phyloP scores from a whole-genome alignment of 92 coral and sea anemone species.

The Porites evermanni region DNA sequence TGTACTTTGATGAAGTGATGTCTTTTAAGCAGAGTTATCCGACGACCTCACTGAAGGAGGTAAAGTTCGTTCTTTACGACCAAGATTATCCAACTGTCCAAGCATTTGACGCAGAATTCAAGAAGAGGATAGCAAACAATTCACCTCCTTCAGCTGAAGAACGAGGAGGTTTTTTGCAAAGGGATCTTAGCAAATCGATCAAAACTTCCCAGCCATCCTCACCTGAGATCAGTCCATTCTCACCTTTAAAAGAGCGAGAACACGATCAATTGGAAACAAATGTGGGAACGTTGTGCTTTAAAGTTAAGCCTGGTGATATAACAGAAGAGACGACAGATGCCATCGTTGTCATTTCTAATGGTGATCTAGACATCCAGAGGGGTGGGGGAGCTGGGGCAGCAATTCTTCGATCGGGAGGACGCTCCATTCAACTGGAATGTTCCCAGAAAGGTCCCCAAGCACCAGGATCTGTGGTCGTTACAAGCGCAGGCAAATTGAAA shows the following conservation, averaged over 20 bases:
- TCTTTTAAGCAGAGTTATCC: constrained; percentile 59
- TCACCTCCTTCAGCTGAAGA: not conserved
- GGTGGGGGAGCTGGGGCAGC: constrained; percentile 71
- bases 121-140: constrained; percentile 8
- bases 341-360: constrained; percentile 53
- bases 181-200: too few relatives aligned
- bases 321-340: constrained; percentile 67
- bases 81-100: constrained; percentile 62
- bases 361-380: constrained; percentile 40
- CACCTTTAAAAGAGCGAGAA: constrained; percentile 24
- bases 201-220: not conserved
- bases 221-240: not conserved
- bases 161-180: too few relatives aligned
- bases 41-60: constrained; percentile 53
- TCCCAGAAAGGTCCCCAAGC: not conserved
- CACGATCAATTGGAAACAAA: constrained; percentile 40
- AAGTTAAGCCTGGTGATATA: constrained; percentile 63
- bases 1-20: constrained; percentile 68
- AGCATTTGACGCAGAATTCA: constrained; percentile 64
- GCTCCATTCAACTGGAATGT: constrained; percentile 52
- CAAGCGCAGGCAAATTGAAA: constrained; percentile 58
- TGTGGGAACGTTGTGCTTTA: constrained; percentile 51
- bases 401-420: constrained; percentile 65
- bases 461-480: constrained; percentile 50
- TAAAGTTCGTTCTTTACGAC: constrained; percentile 70